Percentiles rank a stretch among this genome's conserved stretches.
Conservation (phyloP, 2,888 invertebrate species). For the Hemistola chrysoprasaria region DNA sequence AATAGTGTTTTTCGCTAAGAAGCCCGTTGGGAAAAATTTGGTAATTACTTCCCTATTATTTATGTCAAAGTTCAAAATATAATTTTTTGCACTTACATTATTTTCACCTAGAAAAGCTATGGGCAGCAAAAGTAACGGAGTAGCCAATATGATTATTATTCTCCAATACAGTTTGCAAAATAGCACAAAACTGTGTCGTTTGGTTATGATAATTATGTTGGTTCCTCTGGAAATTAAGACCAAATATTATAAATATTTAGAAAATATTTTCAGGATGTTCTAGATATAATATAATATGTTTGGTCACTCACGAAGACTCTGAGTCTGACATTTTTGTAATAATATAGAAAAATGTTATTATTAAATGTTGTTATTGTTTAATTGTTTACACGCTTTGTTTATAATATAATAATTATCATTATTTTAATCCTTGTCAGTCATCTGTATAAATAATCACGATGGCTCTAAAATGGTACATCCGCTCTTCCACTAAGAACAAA, state of each 20-base stretch:
- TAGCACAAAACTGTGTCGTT: slow-evolving; percentile 39
- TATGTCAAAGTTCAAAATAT: too few relatives aligned
- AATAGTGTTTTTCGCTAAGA: too few relatives aligned
- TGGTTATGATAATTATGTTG: slow-evolving; percentile 52
- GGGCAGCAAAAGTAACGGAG: slow-evolving; percentile 54
- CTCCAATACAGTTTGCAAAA: slow-evolving; percentile 57
- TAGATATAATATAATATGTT: too few relatives aligned
- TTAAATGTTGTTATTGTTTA: neutral
- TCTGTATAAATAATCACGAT: too few relatives aligned
- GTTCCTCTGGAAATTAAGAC: slow-evolving; percentile 47
- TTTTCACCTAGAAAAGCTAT: slow-evolving; percentile 43
- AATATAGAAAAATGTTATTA: slow-evolving; percentile 7
- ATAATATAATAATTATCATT: too few relatives aligned
- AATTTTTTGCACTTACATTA: slow-evolving; percentile 44
- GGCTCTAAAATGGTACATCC: too few relatives aligned
- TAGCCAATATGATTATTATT: slow-evolving; percentile 41
- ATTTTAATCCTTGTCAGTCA: too few relatives aligned
- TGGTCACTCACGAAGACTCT: slow-evolving; percentile 39
- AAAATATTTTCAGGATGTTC: neutral
- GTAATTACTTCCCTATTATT: too few relatives aligned
- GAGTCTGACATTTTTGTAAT: slow-evolving; percentile 32
- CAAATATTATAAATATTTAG: slow-evolving; percentile 1
- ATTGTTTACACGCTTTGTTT: too few relatives aligned
- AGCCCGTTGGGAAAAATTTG: too few relatives aligned
- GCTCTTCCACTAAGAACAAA: too few relatives aligned